These are phyloP conservation scores for Hydrotaea cyrtoneurina DNA, from an alignment of 2,888 invertebrate genomes.

Conservation along the genomic window DNA sequence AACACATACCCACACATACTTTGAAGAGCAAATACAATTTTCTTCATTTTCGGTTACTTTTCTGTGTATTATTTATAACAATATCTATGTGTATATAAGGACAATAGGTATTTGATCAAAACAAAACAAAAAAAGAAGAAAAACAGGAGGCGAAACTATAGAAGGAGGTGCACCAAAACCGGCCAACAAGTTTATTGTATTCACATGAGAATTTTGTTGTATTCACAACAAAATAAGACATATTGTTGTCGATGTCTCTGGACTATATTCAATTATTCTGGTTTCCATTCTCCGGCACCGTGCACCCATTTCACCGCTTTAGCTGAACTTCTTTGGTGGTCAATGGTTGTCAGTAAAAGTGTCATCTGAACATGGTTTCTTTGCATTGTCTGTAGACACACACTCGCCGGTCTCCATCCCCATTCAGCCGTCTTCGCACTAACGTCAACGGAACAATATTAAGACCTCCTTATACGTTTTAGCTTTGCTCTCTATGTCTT, in stretches of 20 bases:
- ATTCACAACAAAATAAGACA: conserved; percentile 35
- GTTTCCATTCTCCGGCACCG: not conserved
- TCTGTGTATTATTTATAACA: conserved; percentile 32
- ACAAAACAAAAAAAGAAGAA: not conserved
- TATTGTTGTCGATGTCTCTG: conserved; percentile 45
- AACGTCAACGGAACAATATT: conserved; percentile 28
- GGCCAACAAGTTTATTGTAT: not conserved
- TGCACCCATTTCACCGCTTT: conserved; percentile 1
- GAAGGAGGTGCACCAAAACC: not conserved
- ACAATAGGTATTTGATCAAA: not conserved
- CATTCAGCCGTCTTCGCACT: not conserved
- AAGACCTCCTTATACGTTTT: conserved; percentile 33
- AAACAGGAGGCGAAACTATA: not conserved
- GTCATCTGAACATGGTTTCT: conserved; percentile 49
- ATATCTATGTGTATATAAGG: not conserved
- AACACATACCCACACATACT: too few species aligned
- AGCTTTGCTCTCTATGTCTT: not conserved
- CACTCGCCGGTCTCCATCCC: not conserved
- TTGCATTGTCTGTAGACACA: conserved; percentile 19
- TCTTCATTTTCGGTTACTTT: conserved; percentile 27
- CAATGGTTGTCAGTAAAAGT: conserved; percentile 61
- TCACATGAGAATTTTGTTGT: conserved; percentile 20
- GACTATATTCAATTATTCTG: conserved; percentile 20
- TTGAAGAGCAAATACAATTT: conserved; percentile 14
- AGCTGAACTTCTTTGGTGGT: conserved; percentile 45